Base-by-base conservation (phyloP, 2,888 invertebrate genomes). In the Calameuta filiformis region DNA sequence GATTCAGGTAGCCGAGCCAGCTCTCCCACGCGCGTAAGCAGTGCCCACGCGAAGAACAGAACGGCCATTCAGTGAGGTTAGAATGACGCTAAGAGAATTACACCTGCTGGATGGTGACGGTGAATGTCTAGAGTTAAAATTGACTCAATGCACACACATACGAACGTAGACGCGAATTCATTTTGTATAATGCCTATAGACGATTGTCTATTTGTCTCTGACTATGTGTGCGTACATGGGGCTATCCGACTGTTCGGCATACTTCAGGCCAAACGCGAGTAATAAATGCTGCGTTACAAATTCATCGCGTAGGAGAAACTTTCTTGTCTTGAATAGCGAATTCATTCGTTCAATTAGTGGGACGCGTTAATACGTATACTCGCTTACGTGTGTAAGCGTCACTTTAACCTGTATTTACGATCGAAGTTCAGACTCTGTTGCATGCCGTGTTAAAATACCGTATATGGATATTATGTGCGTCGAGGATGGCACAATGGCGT, bases 51-150 rank as follows among this genome's bases (percentile, higher is more conserved):
- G 9, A 23, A 23, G 56, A 56, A 56, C 56, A 56, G 56, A 56
- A 56, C 23, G 56, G 23, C 56, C 56, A 56, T 56, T 56, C 56
- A 56, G 56, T 56, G 56, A 23, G 56, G 56, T 56, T 56, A 56
- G 56, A 56, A 56, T 56, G 23, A 56, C 56, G 56, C 56, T 56
- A 56, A 56, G 56, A 56, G 56, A 56, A 81, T 79, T 81, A 75
- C 83, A 83, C 82, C 83, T 83, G 83, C 75, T 40, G 75, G 68
- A 75, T 31, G 35, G 12, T 31, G 71, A 37, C 35, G 75, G 78
- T 80, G 79, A 81, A 79, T 80, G 76, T 73, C 75, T 75, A 37
- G 68, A 75, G 79, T 77, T 80, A 73, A 75, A 80, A 73, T 77
- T 69, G 23, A 75, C 75, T 73, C n/a, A 37, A 69, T 75, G 74